Base-by-base conservation (phyloP, 2,888 invertebrate genomes). In the Phorcus lineatus region DNA sequence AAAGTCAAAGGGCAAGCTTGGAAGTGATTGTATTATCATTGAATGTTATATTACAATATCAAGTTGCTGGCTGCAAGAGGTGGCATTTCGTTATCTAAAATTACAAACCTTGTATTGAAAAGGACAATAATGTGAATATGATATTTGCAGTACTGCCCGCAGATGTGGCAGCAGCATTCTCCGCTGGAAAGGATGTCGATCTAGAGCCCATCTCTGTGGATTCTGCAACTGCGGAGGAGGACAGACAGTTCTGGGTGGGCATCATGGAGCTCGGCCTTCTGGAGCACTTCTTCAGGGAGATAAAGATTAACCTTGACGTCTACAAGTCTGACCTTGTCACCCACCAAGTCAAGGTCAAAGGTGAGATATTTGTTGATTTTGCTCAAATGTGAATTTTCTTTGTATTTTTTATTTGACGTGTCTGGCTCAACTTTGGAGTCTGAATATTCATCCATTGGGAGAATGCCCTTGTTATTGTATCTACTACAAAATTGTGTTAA, bases 231-330 rank as follows among this genome's bases (percentile, higher is more conserved):
- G 36, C 70, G 19, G 55, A 76, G 84, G 91, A 91, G 31, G 89
- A 90, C 79, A 82, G 83, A 19, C 80, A 84, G 66, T 90, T 91
- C 67, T 91, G 91, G 91, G 84, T 86, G 53, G 89, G 89, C 4
- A 90, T 91, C 17, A 86, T 88, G 31, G 87, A 90, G 75, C 77
- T 91, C 1, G 91, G 90, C 9, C 81, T 91, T 28, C 81, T 90
- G n/a, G 90, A 90, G 77, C 89, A 89, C 57, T 88, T 91, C 77
- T 86, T 91, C 78, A 80, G 87, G n/a, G 91, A 91, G 78, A 90
- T 91, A 19, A 90, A 90, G 81, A 78, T 86, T 1, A 83, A 87
- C 9, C 83, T 90, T 9, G 88, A 89, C 62, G 28, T 82, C 4
- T 81, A 88, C 22, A 89, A 89, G 80, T 82, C 84, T 22, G 86